Conservation (phyloP, 2,888 invertebrate species). For the Callyntrura guangdongensis region DNA sequence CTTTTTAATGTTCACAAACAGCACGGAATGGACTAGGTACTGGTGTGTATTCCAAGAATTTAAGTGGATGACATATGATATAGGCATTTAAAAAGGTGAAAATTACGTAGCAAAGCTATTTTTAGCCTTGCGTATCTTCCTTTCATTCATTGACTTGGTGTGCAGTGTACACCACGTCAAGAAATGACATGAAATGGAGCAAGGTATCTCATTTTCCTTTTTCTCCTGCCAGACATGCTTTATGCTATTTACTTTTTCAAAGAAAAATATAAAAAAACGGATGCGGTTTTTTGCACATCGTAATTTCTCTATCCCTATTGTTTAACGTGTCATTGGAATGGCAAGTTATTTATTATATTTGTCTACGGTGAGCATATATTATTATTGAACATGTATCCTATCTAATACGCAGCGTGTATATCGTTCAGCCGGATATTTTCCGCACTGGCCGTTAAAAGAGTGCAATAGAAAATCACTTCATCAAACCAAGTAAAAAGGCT, state of each 20-base stretch:
- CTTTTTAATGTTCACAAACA: too few species aligned
- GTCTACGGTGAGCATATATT: background rate
- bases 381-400: background rate
- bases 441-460: conserved; percentile 4
- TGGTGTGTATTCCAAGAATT: background rate
- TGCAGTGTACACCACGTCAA: background rate
- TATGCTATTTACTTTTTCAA: conserved; percentile 75
- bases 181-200: conserved; percentile 16
- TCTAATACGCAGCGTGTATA: background rate
- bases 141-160: background rate
- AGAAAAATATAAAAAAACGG: conserved; percentile 75
- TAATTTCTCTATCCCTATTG: conserved; percentile 67
- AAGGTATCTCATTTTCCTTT: conserved; percentile 51
- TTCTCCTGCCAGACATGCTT: conserved; percentile 64
- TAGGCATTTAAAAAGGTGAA: background rate
- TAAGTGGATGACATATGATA: background rate
- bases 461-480: conserved; percentile 54
- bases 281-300: conserved; percentile 72
- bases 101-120: background rate
- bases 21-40: background rate
- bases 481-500: conserved; percentile 53
- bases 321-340: conserved; percentile 46
- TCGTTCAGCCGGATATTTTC: conserved; percentile 8
- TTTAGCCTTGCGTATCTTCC: background rate
- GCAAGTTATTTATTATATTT: conserved; percentile 11